Percentiles rank a stretch among this genome's conserved stretches.
phyloP scores from a whole-genome alignment of 2,888 invertebrate genomes.

The Temnothorax unifasciatus region DNA sequence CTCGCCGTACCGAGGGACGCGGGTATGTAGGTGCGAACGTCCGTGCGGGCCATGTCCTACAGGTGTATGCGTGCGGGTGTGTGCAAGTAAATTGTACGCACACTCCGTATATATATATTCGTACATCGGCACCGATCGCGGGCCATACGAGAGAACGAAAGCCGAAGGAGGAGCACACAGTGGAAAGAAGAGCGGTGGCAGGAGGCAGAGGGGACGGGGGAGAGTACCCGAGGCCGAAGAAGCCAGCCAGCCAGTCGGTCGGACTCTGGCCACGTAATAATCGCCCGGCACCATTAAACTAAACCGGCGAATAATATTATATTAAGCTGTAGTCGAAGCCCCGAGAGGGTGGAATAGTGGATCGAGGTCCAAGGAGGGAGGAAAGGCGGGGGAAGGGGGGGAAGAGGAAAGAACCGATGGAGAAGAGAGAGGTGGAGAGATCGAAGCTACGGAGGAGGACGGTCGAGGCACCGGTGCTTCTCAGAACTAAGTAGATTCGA shows the following conservation, averaged over 20 bases:
- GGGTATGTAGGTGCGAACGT: conserved; percentile 50
- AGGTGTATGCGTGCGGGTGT: conserved; percentile 7
- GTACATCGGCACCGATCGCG: conserved; percentile 16
- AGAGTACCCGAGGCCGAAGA: conserved; percentile 76
- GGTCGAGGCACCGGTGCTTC: conserved; percentile 80
- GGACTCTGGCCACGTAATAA: conserved; percentile 84
- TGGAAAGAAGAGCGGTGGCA: conserved; percentile 27
- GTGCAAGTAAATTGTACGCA: conserved; percentile 31
- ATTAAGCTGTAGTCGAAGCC: conserved; percentile 83
- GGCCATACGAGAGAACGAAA: conserved; percentile 53
- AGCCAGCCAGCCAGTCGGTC: conserved; percentile 75
- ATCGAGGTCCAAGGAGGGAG: conserved; percentile 63
- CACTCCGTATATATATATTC: conserved; percentile 4
- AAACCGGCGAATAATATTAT: conserved; percentile 86
- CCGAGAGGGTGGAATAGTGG: conserved; percentile 73
- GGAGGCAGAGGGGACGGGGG: conserved; percentile 1
- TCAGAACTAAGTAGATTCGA: conserved; percentile 87
- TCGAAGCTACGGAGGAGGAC: conserved; percentile 68
- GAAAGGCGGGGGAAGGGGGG: conserved; percentile 49
- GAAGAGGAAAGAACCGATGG: conserved; percentile 14
- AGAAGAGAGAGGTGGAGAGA: conserved; percentile 64
- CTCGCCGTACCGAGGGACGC: conserved; percentile 50
- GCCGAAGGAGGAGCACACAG: conserved; percentile 26
- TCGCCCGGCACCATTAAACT: conserved; percentile 86
- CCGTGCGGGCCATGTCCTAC: conserved; percentile 1